Evolutionary conservation across 1,140 invertebrate genomes (phyloP).

Genomic region (Spodoptera frugiperda): DNA sequence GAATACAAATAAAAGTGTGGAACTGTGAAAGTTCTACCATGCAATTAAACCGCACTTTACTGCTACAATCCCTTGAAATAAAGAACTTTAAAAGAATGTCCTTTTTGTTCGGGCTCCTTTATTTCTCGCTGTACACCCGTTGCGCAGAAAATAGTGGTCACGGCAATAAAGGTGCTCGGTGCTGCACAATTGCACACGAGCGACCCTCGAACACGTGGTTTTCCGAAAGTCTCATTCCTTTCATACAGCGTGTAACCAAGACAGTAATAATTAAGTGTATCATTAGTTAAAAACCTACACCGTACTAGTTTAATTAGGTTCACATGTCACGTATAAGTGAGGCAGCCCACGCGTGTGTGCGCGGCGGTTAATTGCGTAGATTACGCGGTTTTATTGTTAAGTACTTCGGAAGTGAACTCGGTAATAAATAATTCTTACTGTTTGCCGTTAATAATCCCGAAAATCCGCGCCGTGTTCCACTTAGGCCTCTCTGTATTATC

Average conservation of each 20-base stretch:
- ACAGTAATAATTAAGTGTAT: slow-evolving; percentile 39
- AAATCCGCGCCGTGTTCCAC: slow-evolving; percentile 39
- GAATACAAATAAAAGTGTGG: slow-evolving; percentile 72
- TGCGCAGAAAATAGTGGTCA: slow-evolving; percentile 75
- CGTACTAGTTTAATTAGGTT: slow-evolving; percentile 25
- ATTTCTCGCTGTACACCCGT: slow-evolving; percentile 74
- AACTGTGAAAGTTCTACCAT: slow-evolving; percentile 73
- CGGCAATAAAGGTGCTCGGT: slow-evolving; percentile 71
- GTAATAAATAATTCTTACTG: slow-evolving; percentile 50
- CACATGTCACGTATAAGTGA: slow-evolving; percentile 42
- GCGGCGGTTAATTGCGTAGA: slow-evolving; percentile 43
- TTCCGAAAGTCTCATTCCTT: slow-evolving; percentile 54
- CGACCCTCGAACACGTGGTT: slow-evolving; percentile 53
- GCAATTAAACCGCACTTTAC: slow-evolving; percentile 83
- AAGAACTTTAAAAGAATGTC: slow-evolving; percentile 80
- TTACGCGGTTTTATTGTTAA: slow-evolving; percentile 47
- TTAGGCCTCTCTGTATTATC: slow-evolving; percentile 40
- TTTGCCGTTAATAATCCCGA: slow-evolving; percentile 48
- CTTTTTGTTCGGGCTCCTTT: slow-evolving; percentile 76
- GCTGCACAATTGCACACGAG: slow-evolving; percentile 72
- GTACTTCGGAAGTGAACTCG: slow-evolving; percentile 45
- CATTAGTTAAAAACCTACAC: slow-evolving; percentile 30
- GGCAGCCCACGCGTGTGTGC: slow-evolving; percentile 20
- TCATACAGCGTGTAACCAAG: slow-evolving; percentile 40
- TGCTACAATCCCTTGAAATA: slow-evolving; percentile 80